phyloP scores from a whole-genome alignment of 2,888 invertebrate species.

The Lasioglossum calceatum region DNA sequence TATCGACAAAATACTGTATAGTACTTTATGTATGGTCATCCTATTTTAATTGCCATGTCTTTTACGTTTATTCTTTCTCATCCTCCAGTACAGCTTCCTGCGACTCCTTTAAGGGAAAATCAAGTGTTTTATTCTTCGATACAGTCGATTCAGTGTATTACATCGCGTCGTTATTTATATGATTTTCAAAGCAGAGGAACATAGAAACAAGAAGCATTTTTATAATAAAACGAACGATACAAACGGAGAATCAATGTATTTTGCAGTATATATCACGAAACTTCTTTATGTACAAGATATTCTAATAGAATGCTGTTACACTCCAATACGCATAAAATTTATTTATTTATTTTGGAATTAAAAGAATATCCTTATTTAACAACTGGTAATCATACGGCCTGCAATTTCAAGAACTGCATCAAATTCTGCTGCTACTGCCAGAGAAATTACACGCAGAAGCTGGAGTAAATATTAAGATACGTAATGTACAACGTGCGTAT shows the following conservation, averaged over 20 bases:
- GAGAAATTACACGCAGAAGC: too few relatives aligned
- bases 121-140: slow-evolving; percentile 29
- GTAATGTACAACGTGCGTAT: too few relatives aligned
- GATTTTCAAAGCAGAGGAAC: background rate
- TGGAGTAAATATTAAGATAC: too few relatives aligned
- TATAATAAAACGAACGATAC: slow-evolving; percentile 22
- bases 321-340: slow-evolving; percentile 29
- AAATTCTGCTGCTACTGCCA: too few relatives aligned
- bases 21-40: slow-evolving; percentile 58
- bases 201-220: background rate
- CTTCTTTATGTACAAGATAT: slow-evolving; percentile 25
- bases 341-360: background rate
- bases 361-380: too few relatives aligned
- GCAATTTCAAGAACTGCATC: too few relatives aligned
- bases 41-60: slow-evolving; percentile 48
- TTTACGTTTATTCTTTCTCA: slow-evolving; percentile 31
- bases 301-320: slow-evolving; percentile 48
- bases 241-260: slow-evolving; percentile 30
- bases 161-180: slow-evolving; percentile 34
- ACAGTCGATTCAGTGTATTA: slow-evolving; percentile 21
- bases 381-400: too few relatives aligned
- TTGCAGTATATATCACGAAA: slow-evolving; percentile 41
- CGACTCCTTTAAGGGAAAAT: slow-evolving; percentile 28
- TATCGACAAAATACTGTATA: slow-evolving; percentile 29
- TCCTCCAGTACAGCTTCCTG: slow-evolving; percentile 27